Evolutionary conservation across 2,797 vertebrate species (phyloP), one percentile per base, ranked within the genome.

Genomic region (Buceros bicornis): DNA sequence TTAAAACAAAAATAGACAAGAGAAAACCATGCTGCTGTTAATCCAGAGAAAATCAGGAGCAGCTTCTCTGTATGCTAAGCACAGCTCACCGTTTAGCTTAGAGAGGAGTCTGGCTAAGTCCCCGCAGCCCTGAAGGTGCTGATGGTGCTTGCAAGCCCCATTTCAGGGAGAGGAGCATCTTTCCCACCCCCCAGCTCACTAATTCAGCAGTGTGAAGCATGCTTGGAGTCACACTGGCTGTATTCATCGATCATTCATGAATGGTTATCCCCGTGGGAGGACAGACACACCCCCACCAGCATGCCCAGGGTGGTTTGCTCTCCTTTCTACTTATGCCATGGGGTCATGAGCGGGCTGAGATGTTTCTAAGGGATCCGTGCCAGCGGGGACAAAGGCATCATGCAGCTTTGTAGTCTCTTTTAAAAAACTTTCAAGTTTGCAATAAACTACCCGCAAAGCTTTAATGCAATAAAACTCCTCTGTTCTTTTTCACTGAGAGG

Each of bases 21-120:
- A 62, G 81, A 85, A 61, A 92, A 43, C 40, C 62, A 48, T 1
- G 0, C 64, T 82, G 71, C 78, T 62, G 50, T 76, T 94, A 95
- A 90, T 95, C 90, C 92, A 54, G 66, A 66, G 88, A 40, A 71
- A 86, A 95, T 90, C 76, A 53, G 87, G 87, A 88, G 72, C 56
- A 65, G 89, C 79, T 86, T 89, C 85, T 57, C 74, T 74, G 85
- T 35, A 13, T 70, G 72, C 65, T 91, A 56, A 95, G 76, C 60
- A 17, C 60, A 22, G 50, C 77, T 87, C 0, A 0, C 77, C 0
- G 0, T 42, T 71, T 25, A 42, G 61, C 48, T 73, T 37, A 57
- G 58, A 0, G 1, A 79, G 47, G 82, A 82, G 64, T 10, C 83
- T 56, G 81, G 18, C 45, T 88, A 24, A 84, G 84, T 82, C 70